Percentiles rank a stretch among this genome's conserved stretches.
Evolutionary conservation across 2,113 vertebrate species (phyloP).

Genomic region (Octodon degus): DNA sequence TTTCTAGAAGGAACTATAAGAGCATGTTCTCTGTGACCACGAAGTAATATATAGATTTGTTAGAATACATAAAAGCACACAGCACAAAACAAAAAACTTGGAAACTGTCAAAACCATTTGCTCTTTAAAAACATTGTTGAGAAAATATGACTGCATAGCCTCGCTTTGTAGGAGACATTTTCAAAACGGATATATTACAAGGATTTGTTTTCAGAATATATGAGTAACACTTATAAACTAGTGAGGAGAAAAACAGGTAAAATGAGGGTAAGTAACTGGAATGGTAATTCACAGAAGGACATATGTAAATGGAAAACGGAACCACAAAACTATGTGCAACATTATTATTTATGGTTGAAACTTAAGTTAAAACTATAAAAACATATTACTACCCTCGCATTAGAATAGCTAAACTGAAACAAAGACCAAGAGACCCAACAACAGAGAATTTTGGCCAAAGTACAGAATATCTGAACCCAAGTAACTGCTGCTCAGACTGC

Average conservation of each 20-base stretch:
- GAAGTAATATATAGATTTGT: slow-evolving; percentile 1
- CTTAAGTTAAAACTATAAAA: neutral
- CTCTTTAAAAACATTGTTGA: neutral
- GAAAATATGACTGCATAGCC: neutral
- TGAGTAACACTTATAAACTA: neutral
- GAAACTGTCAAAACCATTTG: neutral
- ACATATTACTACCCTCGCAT: neutral
- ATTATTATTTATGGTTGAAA: slow-evolving; percentile 32
- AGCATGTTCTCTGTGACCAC: neutral
- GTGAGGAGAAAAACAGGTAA: neutral
- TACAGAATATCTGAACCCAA: neutral
- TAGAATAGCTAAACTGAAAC: neutral
- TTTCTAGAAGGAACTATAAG: neutral
- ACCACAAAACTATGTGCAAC: neutral
- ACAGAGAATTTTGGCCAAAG: neutral
- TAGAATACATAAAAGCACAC: neutral
- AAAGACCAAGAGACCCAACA: neutral
- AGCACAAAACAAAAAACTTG: neutral
- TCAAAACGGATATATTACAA: neutral
- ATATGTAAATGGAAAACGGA: neutral
- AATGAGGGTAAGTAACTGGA: neutral
- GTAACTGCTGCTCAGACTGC: neutral
- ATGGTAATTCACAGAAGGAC: neutral
- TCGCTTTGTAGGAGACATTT: slow-evolving; percentile 1
- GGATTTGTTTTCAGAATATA: slow-evolving; percentile 19